Conservation (phyloP, 2,113 vertebrate species). For the Microcebus jonahi region DNA sequence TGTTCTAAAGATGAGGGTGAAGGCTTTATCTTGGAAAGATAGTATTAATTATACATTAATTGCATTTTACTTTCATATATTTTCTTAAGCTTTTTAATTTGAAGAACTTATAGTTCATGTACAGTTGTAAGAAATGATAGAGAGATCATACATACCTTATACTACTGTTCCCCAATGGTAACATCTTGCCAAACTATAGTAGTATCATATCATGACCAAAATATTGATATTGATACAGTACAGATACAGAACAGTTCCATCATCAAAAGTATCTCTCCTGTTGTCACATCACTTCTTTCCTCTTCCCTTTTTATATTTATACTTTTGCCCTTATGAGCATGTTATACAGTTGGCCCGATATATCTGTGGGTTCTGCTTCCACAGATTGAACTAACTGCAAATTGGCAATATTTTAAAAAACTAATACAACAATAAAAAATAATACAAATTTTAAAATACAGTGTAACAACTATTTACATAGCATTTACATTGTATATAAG, state of each 20-base stretch:
- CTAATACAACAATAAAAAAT: not conserved
- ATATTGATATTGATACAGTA: not conserved
- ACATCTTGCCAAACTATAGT: not conserved
- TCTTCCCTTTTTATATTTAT: not conserved
- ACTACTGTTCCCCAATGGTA: not conserved
- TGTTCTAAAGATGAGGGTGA: not conserved
- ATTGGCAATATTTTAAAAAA: not conserved
- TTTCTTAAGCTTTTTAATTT: constrained; percentile 30
- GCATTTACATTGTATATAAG: not conserved
- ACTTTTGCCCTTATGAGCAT: not conserved
- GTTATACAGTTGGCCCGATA: not conserved
- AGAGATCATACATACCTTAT: not conserved
- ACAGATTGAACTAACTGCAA: not conserved
- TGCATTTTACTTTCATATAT: not conserved
- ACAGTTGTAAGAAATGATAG: not conserved
- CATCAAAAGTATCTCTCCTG: not conserved
- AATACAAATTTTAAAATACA: not conserved
- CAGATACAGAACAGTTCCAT: not conserved
- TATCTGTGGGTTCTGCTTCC: not conserved
- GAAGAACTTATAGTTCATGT: not conserved
- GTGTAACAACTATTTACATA: not conserved
- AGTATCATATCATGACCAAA: not conserved
- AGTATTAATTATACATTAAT: not conserved
- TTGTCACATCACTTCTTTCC: not conserved
- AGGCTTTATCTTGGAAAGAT: not conserved